These are phyloP conservation scores for Odontamblyopus rebecca DNA, from an alignment of 2,797 vertebrate species.

Conservation along the genomic window DNA sequence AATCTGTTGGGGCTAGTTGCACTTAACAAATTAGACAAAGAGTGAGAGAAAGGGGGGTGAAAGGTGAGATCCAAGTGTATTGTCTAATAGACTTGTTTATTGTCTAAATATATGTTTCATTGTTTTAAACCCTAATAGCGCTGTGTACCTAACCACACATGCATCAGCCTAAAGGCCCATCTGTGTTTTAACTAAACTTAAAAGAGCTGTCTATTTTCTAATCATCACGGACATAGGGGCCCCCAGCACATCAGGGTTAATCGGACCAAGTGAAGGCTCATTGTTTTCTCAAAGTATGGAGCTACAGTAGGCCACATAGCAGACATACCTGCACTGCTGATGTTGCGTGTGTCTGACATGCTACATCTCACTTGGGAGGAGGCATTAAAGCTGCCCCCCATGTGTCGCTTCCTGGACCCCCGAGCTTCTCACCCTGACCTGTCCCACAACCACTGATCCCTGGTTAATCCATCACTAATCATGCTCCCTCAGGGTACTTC, in stretches of 20 bases:
- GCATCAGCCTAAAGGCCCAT: neutral
- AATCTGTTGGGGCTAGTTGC: no score
- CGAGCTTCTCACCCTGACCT: slow-evolving; percentile 22
- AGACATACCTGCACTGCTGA: neutral
- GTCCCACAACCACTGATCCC: slow-evolving; percentile 13
- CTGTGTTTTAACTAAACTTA: neutral
- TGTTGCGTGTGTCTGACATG: slow-evolving; percentile 17
- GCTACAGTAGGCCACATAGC: slow-evolving; percentile 13
- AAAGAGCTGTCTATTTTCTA: neutral
- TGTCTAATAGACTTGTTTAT: no score
- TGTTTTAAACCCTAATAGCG: neutral
- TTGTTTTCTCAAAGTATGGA: neutral
- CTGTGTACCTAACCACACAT: neutral
- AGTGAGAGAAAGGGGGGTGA: no score
- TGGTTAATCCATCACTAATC: slow-evolving; percentile 54
- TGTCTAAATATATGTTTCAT: neutral
- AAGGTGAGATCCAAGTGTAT: no score
- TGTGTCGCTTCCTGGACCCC: slow-evolving; percentile 24
- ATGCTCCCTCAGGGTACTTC: slow-evolving; percentile 28
- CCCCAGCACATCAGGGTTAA: neutral
- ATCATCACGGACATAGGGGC: neutral
- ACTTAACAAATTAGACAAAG: no score
- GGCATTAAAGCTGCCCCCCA: slow-evolving; percentile 9
- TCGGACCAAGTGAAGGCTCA: slow-evolving; percentile 3
- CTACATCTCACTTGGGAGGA: slow-evolving; percentile 9